Evolutionary conservation across 2,888 invertebrate species (phyloP).

Genomic region (Barypeithes pellucidus): DNA sequence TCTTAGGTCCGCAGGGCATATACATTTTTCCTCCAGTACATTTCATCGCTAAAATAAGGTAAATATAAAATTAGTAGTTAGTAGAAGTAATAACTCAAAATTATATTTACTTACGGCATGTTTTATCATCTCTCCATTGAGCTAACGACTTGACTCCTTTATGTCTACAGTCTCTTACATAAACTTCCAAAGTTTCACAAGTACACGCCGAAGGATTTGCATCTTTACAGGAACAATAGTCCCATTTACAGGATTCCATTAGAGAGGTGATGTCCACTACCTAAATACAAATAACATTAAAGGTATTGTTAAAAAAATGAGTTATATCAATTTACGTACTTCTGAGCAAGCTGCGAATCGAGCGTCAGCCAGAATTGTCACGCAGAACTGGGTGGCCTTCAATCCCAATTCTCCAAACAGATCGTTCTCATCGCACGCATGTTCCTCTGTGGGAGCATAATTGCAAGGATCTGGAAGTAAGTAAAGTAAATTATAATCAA

Average conservation of each 20-base stretch:
- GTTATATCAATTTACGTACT: slow-evolving; percentile 47
- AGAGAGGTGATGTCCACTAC: slow-evolving; percentile 78
- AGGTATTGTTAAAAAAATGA: neutral
- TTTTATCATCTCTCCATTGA: slow-evolving; percentile 85
- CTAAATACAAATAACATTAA: slow-evolving; percentile 45
- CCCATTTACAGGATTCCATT: slow-evolving; percentile 84
- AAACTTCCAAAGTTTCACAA: slow-evolving; percentile 84
- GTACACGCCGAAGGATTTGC: slow-evolving; percentile 78
- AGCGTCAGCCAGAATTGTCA: slow-evolving; percentile 76
- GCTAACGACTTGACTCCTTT: slow-evolving; percentile 77
- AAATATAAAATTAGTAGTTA: neutral
- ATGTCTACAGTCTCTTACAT: slow-evolving; percentile 83
- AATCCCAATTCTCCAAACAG: slow-evolving; percentile 61
- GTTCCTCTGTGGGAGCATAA: slow-evolving; percentile 72
- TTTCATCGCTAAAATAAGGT: slow-evolving; percentile 78
- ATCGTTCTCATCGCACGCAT: slow-evolving; percentile 70
- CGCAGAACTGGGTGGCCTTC: slow-evolving; percentile 77
- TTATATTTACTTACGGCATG: slow-evolving; percentile 81
- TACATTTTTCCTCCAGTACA: slow-evolving; percentile 86
- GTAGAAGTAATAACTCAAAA: neutral
- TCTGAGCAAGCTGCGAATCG: slow-evolving; percentile 77
- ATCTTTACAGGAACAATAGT: slow-evolving; percentile 79
- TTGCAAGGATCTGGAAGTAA: slow-evolving; percentile 74
- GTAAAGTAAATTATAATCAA: neutral
- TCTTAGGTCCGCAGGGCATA: slow-evolving; percentile 81